These are phyloP conservation scores for Xanthostigma xanthostigma DNA, from an alignment of 2,888 invertebrate genomes.

Conservation along the genomic window DNA sequence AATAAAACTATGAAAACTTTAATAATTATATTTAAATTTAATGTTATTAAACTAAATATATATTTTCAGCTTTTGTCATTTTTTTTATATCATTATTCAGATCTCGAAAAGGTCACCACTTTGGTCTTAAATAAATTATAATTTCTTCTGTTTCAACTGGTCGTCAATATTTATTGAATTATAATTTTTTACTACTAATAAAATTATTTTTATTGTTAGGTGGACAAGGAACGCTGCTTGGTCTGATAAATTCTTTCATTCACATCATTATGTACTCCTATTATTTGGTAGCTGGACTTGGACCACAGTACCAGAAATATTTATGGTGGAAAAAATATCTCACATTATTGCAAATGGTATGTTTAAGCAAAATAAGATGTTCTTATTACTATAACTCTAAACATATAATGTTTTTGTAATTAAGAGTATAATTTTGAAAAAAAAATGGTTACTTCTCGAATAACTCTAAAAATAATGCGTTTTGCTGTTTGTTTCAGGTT, in stretches of 20 bases:
- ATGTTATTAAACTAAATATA: too few species aligned
- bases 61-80: too few species aligned
- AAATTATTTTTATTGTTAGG: slow-evolving; percentile 29
- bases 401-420: not conserved
- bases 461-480: too few species aligned
- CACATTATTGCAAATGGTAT: slow-evolving; percentile 80
- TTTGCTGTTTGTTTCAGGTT: slow-evolving; percentile 32
- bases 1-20: too few species aligned
- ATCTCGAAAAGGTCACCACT: too few species aligned
- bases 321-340: slow-evolving; percentile 92
- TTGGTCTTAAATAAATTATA: too few species aligned
- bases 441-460: too few species aligned
- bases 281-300: slow-evolving; percentile 77
- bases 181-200: not conserved
- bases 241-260: slow-evolving; percentile 83
- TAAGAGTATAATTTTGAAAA: too few species aligned
- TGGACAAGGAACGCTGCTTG: slow-evolving; percentile 67
- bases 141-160: not conserved
- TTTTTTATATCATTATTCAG: not conserved
- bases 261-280: slow-evolving; percentile 92
- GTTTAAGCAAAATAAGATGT: slow-evolving; percentile 13
- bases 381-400: too few species aligned
- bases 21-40: too few species aligned
- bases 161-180: too few species aligned
- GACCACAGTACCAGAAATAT: slow-evolving; percentile 74